Evolutionary conservation across 2,113 vertebrate species (phyloP).

Genomic region (Donacobius atricapilla): DNA sequence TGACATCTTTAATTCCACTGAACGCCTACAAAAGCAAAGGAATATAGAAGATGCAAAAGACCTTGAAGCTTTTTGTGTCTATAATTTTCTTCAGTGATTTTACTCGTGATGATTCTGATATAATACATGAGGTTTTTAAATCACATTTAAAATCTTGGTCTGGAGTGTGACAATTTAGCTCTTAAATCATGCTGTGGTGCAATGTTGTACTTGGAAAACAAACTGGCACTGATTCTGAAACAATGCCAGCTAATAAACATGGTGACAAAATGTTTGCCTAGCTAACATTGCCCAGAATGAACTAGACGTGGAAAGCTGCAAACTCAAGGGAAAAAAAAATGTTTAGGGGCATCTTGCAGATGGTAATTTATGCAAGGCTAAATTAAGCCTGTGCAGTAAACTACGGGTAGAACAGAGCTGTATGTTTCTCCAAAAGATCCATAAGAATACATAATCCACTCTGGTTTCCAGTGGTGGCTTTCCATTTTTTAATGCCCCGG

Average conservation of each 20-base stretch:
- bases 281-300: neutral
- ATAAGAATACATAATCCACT: neutral
- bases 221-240: slow-evolving; percentile 26
- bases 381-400: neutral
- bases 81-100: neutral
- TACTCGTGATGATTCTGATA: neutral
- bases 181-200: neutral
- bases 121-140: neutral
- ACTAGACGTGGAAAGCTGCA: neutral
- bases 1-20: neutral
- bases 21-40: neutral
- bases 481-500: neutral
- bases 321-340: neutral
- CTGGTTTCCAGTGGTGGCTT: neutral
- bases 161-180: neutral
- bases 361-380: slow-evolving; percentile 1
- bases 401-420: neutral
- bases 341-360: neutral
- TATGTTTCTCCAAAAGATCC: neutral
- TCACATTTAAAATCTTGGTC: neutral
- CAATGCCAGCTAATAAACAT: slow-evolving; percentile 21
- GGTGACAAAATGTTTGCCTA: neutral
- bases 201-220: neutral
- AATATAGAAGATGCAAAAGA: neutral
- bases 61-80: neutral